Conservation (phyloP, 64 coral and sea anemone species). For the Stylophora pistillata region DNA sequence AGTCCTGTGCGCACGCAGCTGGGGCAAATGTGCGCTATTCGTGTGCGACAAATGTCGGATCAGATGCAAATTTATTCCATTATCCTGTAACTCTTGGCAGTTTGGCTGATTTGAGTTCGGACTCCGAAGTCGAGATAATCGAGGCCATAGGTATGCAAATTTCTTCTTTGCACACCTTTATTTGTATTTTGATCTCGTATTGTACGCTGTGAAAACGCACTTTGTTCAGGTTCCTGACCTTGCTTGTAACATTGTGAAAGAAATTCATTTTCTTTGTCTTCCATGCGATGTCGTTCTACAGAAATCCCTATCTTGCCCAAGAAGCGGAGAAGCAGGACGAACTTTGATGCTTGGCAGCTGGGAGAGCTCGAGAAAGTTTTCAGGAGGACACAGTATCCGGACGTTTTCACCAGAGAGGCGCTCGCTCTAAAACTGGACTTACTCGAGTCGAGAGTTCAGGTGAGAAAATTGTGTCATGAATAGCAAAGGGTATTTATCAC, state of each 20-base stretch:
- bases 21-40: slow-evolving; percentile 4
- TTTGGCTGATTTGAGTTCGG: slow-evolving; percentile 41
- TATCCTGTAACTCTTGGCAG: slow-evolving; percentile 26
- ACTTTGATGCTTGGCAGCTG: slow-evolving; percentile 95
- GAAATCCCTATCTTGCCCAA: slow-evolving; percentile 91
- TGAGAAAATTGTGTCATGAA: slow-evolving; percentile 1
- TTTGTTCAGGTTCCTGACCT: no score
- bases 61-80: slow-evolving; percentile 49
- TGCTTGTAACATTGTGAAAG: no score
- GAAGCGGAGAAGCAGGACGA: slow-evolving; percentile 88
- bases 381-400: slow-evolving; percentile 88
- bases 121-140: slow-evolving; percentile 65
- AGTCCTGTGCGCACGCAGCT: slow-evolving; percentile 39
- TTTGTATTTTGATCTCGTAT: neutral
- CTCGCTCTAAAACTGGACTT: slow-evolving; percentile 87
- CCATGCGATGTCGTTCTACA: slow-evolving; percentile 37
- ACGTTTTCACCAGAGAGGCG: slow-evolving; percentile 87
- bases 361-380: slow-evolving; percentile 95
- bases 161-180: neutral
- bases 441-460: slow-evolving; percentile 96
- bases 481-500: neutral
- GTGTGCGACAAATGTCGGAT: slow-evolving; percentile 15
- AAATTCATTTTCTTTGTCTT: slow-evolving; percentile 2
- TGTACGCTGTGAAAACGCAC: neutral
- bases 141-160: slow-evolving; percentile 68